Evolutionary conservation across 2,888 invertebrate genomes (phyloP).

Genomic region (Didymodactylos carnosus): DNA sequence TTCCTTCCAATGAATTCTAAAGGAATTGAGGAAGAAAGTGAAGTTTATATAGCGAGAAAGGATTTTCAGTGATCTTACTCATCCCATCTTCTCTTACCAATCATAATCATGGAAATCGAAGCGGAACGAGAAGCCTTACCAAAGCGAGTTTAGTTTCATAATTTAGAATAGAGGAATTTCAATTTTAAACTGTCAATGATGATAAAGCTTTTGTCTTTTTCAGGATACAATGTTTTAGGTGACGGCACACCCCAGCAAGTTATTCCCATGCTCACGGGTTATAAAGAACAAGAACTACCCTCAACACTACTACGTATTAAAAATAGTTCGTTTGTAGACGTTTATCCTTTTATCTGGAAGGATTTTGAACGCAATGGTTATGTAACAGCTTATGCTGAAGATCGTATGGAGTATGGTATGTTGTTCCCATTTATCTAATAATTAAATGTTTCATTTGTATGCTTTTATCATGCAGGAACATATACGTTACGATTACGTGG

Average conservation of each 20-base stretch:
- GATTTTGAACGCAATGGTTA: conserved; percentile 23
- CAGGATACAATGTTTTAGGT: background rate
- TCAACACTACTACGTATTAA: background rate
- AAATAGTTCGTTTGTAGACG: conserved; percentile 19
- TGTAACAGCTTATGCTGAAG: conserved; percentile 15
- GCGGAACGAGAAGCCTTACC: no score
- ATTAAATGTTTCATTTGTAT: no score
- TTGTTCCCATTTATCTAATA: no score
- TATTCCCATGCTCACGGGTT: background rate
- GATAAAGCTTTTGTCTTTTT: no score
- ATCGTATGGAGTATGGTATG: background rate
- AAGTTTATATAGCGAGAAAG: no score
- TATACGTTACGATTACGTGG: conserved; percentile 27
- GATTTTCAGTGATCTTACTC: no score
- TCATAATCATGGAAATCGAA: no score
- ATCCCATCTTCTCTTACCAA: no score
- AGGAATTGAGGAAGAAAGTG: no score
- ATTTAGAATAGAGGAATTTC: no score
- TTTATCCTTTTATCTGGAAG: conserved; percentile 26
- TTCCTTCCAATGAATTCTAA: background rate
- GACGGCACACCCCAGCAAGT: background rate
- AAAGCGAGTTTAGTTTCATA: no score
- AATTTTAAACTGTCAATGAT: no score
- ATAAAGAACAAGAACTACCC: background rate
- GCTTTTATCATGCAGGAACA: conserved; percentile 20